Base-by-base conservation (phyloP, 1,140 invertebrate genomes). In the Magallana ariakensis region DNA sequence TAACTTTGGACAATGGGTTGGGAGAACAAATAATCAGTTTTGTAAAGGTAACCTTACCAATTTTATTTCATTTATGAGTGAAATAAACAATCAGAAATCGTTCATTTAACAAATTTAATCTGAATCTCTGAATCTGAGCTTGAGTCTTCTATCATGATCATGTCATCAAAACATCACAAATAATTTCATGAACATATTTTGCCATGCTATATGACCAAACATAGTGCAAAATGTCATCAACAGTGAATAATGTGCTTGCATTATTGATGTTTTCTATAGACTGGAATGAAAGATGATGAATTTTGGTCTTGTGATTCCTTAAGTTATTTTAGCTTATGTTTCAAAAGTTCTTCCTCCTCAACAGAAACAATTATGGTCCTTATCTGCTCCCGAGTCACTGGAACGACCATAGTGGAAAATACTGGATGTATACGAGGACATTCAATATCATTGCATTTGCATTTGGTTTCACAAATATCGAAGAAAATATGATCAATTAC, bases 401-500 rank as follows among this genome's bases (percentile, higher is more conserved):
- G 9, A 19, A n/a, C 10, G 9, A 19, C 62, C n/a, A 9, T 19
- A 66, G 15, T 66, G n/a, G n/a, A 66, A 66, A 66, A 66, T 9
- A 19, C n/a, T 66, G 62, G 62, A 66, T 66, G 62, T 66, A 16
- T 66, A 3, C 62, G 6, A 66, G 62, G 62, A 19, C 62, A 66
- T 66, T 53, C 80, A 16, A 26, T 62, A 11, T 46, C 22, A 16
- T 83, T 26, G 66, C 80, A 83, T 7, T 87, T 57, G 54, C 86
- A 87, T 16, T 33, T 83, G 10, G 54, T 16, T 66, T 26, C 80
- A 66, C 86, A 87, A 26, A 83, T 46, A 62, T 87, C 85, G 22
- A 80, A 87, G 26, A 80, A 87, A n/a, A 6, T 15, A 54, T 87
- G 86, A 22, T 19, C 56, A 54, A 22, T n/a, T 15, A 26, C 57